phyloP scores from a whole-genome alignment of 2,888 invertebrate species.

The Zootermopsis nevadensis region DNA sequence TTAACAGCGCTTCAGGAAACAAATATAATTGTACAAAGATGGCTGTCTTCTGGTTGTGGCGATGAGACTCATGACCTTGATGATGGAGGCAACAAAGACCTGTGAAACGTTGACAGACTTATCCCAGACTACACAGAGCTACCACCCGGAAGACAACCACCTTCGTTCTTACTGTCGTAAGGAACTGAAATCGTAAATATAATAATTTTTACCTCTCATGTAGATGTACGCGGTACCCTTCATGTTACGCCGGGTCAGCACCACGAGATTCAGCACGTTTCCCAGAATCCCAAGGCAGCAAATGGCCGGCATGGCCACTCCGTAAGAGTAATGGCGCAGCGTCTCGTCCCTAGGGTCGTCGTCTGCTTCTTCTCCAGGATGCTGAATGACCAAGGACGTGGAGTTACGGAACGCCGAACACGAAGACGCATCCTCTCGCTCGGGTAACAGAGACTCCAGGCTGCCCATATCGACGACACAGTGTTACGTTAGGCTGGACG shows the following conservation, averaged over 20 bases:
- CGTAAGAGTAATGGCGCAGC: conserved; percentile 72
- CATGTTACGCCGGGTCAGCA: conserved; percentile 81
- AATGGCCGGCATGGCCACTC: conserved; percentile 75
- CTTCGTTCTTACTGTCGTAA: background rate
- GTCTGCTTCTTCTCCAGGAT: no score
- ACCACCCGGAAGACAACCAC: no score
- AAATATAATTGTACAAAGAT: no score
- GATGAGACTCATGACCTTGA: no score
- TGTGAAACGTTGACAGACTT: no score
- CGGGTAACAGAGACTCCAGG: background rate
- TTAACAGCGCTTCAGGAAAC: no score
- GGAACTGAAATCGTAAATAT: conserved; percentile 17
- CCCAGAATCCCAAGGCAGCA: conserved; percentile 80
- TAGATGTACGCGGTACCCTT: conserved; percentile 84
- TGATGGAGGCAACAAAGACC: no score
- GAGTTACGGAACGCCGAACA: conserved; percentile 41
- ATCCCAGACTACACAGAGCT: no score
- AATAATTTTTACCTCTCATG: conserved; percentile 77
- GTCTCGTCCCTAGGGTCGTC: conserved; percentile 72
- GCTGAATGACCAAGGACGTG: conserved; percentile 9
- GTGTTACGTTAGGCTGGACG: no score
- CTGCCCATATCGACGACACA: no score
- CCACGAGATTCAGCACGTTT: conserved; percentile 81
- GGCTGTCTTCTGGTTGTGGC: no score
- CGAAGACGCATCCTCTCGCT: background rate